phyloP scores from a whole-genome alignment of 1,140 invertebrate genomes.

The Drosophila nigrodunni region DNA sequence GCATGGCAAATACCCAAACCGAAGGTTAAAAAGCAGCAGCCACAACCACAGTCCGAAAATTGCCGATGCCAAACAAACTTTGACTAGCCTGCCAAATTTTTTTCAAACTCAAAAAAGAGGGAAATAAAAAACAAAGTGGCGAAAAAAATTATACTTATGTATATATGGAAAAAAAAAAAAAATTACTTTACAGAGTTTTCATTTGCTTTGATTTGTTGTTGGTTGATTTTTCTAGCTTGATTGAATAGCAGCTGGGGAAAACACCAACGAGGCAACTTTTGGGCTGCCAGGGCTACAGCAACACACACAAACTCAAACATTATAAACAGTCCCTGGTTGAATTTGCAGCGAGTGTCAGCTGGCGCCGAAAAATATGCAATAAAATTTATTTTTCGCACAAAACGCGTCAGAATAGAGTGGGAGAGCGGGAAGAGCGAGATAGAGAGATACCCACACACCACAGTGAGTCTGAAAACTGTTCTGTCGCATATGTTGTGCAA shows the following conservation, averaged over 20 bases:
- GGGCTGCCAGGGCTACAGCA: constrained; percentile 20
- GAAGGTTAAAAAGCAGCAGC: constrained; percentile 58
- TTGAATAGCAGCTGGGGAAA: constrained; percentile 57
- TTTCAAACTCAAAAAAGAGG: constrained; percentile 27
- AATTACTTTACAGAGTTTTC: constrained; percentile 34
- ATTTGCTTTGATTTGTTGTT: constrained; percentile 61
- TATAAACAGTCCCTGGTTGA: constrained; percentile 15
- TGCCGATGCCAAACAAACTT: constrained; percentile 76
- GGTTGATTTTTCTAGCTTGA: constrained; percentile 63
- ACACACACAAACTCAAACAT: constrained; percentile 5
- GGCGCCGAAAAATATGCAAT: constrained; percentile 80
- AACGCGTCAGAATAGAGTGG: constrained; percentile 22
- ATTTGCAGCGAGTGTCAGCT: constrained; percentile 49
- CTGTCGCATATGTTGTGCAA: constrained; percentile 78
- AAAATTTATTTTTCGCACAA: constrained; percentile 71
- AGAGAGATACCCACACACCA: constrained; percentile 13
- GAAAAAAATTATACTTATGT: neutral
- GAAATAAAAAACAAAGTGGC: constrained; percentile 33
- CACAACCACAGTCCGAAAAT: constrained; percentile 65
- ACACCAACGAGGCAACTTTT: constrained; percentile 28
- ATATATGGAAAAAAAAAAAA: constrained; percentile 15
- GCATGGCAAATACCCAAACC: constrained; percentile 43
- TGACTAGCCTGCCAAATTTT: constrained; percentile 66
- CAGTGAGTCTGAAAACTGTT: constrained; percentile 29
- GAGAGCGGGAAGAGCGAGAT: neutral